A percentile compares a stretch with the other conserved stretches of the same genome.
These are phyloP conservation scores for Coronaproctus castanopsis DNA, from an alignment of 2,888 invertebrate species.

Conservation along the genomic window DNA sequence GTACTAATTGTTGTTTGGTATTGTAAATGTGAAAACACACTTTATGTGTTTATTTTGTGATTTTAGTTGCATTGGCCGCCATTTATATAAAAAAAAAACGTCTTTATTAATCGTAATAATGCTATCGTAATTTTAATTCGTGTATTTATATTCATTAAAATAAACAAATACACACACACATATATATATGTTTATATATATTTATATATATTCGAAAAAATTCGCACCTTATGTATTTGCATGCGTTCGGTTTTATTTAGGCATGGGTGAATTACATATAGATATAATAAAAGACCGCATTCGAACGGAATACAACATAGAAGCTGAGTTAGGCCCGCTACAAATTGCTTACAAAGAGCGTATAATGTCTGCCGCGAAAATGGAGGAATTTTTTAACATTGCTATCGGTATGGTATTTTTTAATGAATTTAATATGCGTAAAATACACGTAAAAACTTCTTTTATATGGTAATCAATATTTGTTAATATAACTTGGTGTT, in stretches of 20 bases:
- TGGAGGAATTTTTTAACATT: slow-evolving; percentile 36
- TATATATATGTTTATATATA: too few relatives aligned
- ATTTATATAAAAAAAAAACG: too few relatives aligned
- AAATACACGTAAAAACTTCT: background rate
- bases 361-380: slow-evolving; percentile 29
- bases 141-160: too few relatives aligned
- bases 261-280: slow-evolving; percentile 95
- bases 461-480: background rate
- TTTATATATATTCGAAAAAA: too few relatives aligned
- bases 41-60: too few relatives aligned
- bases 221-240: too few relatives aligned
- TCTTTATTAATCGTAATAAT: too few relatives aligned
- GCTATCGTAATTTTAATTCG: too few relatives aligned
- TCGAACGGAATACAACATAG: slow-evolving; percentile 67
- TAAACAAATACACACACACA: too few relatives aligned
- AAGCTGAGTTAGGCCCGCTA: slow-evolving; percentile 71
- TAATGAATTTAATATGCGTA: background rate
- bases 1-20: too few relatives aligned
- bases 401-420: slow-evolving; percentile 33
- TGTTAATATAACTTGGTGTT: background rate
- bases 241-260: slow-evolving; percentile 28
- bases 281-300: slow-evolving; percentile 83
- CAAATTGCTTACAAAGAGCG: slow-evolving; percentile 83
- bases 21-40: too few relatives aligned
- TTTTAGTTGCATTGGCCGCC: too few relatives aligned